A percentile compares a stretch with the other conserved stretches of the same genome.
Conservation (phyloP, 2,113 vertebrate genomes). For the Callipepla squamata region DNA sequence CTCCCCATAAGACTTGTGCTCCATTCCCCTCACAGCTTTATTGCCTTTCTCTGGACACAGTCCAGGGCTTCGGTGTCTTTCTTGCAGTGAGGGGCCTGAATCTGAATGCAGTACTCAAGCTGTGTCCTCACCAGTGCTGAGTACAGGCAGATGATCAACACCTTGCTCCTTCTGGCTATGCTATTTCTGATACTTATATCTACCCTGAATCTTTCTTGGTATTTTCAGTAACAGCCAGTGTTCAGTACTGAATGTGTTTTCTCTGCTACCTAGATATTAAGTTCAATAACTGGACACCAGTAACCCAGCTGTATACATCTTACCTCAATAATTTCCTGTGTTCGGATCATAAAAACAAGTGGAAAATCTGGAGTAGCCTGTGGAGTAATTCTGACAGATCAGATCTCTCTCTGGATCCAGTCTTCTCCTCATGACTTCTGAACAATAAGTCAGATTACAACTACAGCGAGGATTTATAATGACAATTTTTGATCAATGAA, state of each 20-base stretch:
- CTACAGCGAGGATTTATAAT: background rate
- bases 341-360: background rate
- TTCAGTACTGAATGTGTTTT: background rate
- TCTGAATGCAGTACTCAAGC: no score
- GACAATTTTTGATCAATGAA: background rate
- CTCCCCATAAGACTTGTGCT: no score
- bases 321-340: background rate
- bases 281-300: fast-evolving
- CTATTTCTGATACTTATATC: background rate
- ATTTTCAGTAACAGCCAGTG: background rate
- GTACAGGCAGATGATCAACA: no score
- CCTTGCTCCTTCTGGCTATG: no score
- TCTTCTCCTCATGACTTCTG: background rate
- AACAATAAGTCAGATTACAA: background rate
- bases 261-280: background rate
- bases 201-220: background rate
- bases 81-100: no score
- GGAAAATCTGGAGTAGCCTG: background rate
- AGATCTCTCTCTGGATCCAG: background rate
- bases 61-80: no score
- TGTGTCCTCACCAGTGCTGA: no score
- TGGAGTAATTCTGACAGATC: background rate
- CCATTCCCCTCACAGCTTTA: no score
- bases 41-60: no score
- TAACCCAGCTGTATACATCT: background rate